Percentiles rank a stretch among this genome's conserved stretches.
These are phyloP conservation scores for Chrysolina oricalcia DNA, from an alignment of 2,888 invertebrate genomes.

Conservation along the genomic window DNA sequence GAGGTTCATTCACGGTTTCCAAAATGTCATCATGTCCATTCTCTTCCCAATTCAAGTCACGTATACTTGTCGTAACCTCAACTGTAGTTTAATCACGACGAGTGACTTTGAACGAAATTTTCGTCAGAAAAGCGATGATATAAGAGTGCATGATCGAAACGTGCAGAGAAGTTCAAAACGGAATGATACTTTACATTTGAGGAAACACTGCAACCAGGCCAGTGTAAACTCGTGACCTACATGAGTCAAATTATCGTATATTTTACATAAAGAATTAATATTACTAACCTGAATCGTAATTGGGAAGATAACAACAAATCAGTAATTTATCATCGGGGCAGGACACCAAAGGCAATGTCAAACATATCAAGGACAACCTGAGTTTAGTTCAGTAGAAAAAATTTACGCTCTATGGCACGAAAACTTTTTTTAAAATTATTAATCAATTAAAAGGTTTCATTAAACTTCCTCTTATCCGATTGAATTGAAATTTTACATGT, in stretches of 20 bases:
- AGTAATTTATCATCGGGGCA: no score
- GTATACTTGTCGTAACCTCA: not conserved
- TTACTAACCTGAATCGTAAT: no score
- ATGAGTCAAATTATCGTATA: not conserved
- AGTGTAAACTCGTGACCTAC: constrained; percentile 5
- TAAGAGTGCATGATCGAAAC: not conserved
- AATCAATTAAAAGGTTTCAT: no score
- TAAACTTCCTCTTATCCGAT: no score
- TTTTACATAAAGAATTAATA: no score
- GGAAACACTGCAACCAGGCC: not conserved
- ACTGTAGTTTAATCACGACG: not conserved
- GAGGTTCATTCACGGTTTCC: not conserved
- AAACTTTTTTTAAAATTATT: no score
- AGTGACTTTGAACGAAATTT: not conserved
- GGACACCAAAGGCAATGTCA: no score
- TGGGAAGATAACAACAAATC: no score
- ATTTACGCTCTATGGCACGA: no score
- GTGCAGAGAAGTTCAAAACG: not conserved
- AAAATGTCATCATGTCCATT: not conserved
- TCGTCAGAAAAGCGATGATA: not conserved
- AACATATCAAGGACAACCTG: no score
- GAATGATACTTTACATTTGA: not conserved
- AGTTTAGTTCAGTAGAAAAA: no score
- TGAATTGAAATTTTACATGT: no score
- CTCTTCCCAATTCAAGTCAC: not conserved